A percentile compares a stretch with the other conserved stretches of the same genome.
phyloP scores from a whole-genome alignment of 2,113 vertebrate genomes.

The Thunnus maccoyii region DNA sequence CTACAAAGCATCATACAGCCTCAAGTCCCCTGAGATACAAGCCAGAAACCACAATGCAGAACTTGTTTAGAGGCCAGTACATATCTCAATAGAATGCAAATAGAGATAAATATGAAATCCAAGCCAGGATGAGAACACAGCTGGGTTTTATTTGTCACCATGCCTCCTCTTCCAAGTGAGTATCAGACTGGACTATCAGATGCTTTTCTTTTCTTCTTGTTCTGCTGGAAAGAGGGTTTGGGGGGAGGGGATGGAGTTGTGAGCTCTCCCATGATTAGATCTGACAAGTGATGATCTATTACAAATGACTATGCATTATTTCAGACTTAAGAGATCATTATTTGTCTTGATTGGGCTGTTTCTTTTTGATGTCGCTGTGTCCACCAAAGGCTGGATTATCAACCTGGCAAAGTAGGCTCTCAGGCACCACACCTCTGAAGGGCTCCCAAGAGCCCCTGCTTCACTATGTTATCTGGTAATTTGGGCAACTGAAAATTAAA shows the following conservation, averaged over 20 bases:
- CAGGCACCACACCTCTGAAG: too few relatives aligned
- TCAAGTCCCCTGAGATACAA: constrained; percentile 40
- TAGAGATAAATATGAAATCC: constrained; percentile 54
- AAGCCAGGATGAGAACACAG: constrained; percentile 59
- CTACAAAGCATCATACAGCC: constrained; percentile 39
- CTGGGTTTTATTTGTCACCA: constrained; percentile 61
- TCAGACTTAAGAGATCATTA: not conserved
- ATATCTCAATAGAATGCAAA: constrained; percentile 53
- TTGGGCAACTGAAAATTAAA: too few relatives aligned
- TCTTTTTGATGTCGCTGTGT: not conserved
- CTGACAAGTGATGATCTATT: constrained; percentile 38
- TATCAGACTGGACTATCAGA: constrained; percentile 34
- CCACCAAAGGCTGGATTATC: not conserved
- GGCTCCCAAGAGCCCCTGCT: not conserved
- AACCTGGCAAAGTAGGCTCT: not conserved
- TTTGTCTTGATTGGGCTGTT: not conserved
- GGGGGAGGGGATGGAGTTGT: not conserved
- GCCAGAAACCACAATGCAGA: constrained; percentile 62
- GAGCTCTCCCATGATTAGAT: constrained; percentile 37
- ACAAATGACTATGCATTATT: constrained; percentile 30
- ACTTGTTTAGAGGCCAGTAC: constrained; percentile 53
- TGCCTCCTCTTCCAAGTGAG: constrained; percentile 42
- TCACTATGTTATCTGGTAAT: not conserved
- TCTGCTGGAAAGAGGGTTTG: constrained; percentile 22
- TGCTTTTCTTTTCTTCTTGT: constrained; percentile 31